Evolutionary conservation across 2,113 vertebrate genomes (phyloP).

Genomic region (Alethe diademata): DNA sequence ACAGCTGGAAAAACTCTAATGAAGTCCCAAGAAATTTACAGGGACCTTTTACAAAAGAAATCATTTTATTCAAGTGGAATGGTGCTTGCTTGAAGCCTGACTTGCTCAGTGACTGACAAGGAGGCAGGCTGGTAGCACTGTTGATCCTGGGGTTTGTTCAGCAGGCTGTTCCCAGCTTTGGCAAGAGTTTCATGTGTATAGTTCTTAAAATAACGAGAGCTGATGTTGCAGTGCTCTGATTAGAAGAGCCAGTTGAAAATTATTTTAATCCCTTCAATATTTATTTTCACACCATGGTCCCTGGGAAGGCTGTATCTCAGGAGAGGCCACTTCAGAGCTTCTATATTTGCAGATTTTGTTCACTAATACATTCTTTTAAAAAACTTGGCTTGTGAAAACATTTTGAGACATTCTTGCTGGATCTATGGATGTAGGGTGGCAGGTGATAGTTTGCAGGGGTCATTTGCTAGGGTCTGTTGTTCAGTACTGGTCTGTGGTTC

Average conservation of each 20-base stretch:
- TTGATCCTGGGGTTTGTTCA: background rate
- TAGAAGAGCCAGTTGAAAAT: background rate
- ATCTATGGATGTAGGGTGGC: background rate
- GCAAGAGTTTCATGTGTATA: background rate
- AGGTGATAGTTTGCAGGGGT: background rate
- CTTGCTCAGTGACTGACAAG: background rate
- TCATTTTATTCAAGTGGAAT: background rate
- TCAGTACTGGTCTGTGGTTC: background rate
- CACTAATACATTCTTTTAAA: background rate
- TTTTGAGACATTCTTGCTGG: background rate
- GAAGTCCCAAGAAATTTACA: conserved; percentile 26
- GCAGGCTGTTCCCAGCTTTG: background rate
- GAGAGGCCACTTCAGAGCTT: background rate
- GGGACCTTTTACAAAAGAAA: background rate
- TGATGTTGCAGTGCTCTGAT: background rate
- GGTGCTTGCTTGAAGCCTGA: background rate
- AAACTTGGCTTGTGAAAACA: background rate
- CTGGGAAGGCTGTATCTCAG: background rate
- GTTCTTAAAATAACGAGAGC: background rate
- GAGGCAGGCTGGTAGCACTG: background rate
- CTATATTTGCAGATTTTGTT: background rate
- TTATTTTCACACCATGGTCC: background rate
- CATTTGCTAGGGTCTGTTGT: background rate
- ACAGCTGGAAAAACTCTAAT: conserved; percentile 47
- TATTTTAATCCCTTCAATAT: conserved; percentile 3